Conservation (phyloP, 2,113 vertebrate species). For the Craseonycteris thonglongyai region DNA sequence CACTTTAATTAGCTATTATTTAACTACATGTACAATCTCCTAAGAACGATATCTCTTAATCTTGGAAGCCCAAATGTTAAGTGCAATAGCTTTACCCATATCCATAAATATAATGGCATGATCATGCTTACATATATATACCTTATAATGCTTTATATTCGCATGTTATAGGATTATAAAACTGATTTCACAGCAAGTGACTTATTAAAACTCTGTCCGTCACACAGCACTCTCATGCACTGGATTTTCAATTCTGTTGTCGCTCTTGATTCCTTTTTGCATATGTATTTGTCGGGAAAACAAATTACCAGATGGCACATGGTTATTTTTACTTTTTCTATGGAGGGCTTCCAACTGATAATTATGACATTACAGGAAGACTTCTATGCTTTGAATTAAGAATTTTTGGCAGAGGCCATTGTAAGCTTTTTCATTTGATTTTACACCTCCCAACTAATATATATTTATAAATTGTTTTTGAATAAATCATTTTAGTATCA, state of each 20-base stretch:
- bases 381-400: conserved; percentile 68
- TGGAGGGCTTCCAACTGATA: conserved; percentile 78
- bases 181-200: conserved; percentile 59
- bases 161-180: conserved; percentile 20
- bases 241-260: conserved; percentile 69
- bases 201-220: conserved; percentile 65
- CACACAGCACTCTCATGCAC: conserved; percentile 62
- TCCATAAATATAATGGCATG: conserved; percentile 42
- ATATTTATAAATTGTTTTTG: conserved; percentile 62
- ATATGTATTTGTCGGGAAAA: conserved; percentile 76
- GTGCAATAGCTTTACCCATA: conserved; percentile 19
- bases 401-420: conserved; percentile 67
- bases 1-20: conserved; percentile 36
- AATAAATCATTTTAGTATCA: conserved; percentile 13
- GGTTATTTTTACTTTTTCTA: conserved; percentile 78
- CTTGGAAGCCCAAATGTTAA: conserved; percentile 29
- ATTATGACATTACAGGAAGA: conserved; percentile 78
- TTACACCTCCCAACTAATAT: conserved; percentile 30
- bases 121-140: conserved; percentile 6
- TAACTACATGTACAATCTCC: conserved; percentile 34
- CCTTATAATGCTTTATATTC: conserved; percentile 33
- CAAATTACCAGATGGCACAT: conserved; percentile 76
- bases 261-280: conserved; percentile 75
- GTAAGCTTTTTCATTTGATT: conserved; percentile 57
- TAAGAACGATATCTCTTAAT: background rate